These are phyloP conservation scores for Anguilla rostrata DNA, from an alignment of 2,113 vertebrate species.

Conservation along the genomic window DNA sequence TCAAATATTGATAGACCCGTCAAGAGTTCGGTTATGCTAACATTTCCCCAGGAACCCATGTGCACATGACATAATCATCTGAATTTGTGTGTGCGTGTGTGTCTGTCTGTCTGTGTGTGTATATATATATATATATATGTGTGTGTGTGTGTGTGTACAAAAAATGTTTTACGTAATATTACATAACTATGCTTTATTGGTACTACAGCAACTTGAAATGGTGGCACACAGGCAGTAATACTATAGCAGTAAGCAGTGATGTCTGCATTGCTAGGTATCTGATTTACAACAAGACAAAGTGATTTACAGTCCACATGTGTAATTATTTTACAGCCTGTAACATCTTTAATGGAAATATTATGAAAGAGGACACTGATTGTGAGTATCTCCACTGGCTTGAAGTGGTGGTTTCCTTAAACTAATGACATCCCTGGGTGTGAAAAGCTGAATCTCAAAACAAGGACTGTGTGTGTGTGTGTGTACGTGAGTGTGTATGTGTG, in stretches of 20 bases:
- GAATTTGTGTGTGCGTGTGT: too few relatives aligned
- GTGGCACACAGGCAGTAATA: not conserved
- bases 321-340: slow-evolving; percentile 12
- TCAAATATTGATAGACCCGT: not conserved
- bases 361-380: not conserved
- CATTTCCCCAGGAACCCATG: not conserved
- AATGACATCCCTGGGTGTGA: not conserved
- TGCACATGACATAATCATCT: too few relatives aligned
- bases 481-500: too few relatives aligned
- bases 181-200: not conserved
- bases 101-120: too few relatives aligned
- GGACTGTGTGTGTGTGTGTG: not conserved
- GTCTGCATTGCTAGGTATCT: not conserved
- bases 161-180: too few relatives aligned
- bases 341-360: not conserved
- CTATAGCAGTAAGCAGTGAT: not conserved
- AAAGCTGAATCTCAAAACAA: not conserved
- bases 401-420: not conserved
- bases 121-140: too few relatives aligned
- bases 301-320: not conserved
- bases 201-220: not conserved
- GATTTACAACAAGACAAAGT: not conserved
- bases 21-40: not conserved
- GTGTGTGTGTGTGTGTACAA: too few relatives aligned
- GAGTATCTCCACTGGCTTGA: not conserved